A percentile compares a stretch with the other conserved stretches of the same genome.
phyloP scores from a whole-genome alignment of 2,888 invertebrate genomes.

The Archips xylosteana region DNA sequence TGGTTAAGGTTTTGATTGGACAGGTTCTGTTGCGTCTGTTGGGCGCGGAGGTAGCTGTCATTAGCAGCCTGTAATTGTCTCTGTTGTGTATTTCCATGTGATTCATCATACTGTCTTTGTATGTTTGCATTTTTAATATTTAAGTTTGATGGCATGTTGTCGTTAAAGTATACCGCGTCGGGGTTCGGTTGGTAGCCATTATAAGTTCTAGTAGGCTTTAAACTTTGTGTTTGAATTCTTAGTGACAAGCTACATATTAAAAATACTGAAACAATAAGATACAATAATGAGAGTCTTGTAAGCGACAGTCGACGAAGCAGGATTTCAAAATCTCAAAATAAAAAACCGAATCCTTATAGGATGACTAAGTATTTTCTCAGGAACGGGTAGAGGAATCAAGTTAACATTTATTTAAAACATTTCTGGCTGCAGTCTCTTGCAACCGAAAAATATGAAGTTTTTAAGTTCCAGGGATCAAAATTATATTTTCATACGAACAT shows the following conservation, averaged over 20 bases:
- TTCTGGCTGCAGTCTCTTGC: too few relatives aligned
- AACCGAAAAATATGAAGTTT: too few relatives aligned
- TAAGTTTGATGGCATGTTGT: conserved; percentile 5
- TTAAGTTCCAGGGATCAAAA: too few relatives aligned
- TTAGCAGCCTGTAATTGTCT: conserved; percentile 2
- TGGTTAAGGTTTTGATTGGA: not conserved
- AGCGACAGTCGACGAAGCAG: not conserved
- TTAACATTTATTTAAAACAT: too few relatives aligned
- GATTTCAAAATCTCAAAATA: too few relatives aligned
- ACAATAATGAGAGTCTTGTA: not conserved
- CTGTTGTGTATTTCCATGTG: not conserved
- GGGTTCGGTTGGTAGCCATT: conserved; percentile 17
- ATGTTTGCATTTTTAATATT: conserved; percentile 17
- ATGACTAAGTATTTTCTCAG: too few relatives aligned
- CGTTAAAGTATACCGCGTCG: conserved; percentile 18
- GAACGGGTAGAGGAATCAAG: too few relatives aligned
- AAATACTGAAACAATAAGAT: conserved; percentile 27
- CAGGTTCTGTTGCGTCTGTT: conserved; percentile 18
- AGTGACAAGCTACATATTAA: conserved; percentile 29
- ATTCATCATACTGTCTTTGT: not conserved
- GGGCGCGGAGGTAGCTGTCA: conserved; percentile 30
- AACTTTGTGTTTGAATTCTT: conserved; percentile 14
- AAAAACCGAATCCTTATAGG: too few relatives aligned
- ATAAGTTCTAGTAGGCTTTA: conserved; percentile 24
- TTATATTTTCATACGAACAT: too few relatives aligned